A percentile compares a stretch with the other conserved stretches of the same genome.
Conservation (phyloP, 1,140 invertebrate species). For the Dreissena polymorpha region DNA sequence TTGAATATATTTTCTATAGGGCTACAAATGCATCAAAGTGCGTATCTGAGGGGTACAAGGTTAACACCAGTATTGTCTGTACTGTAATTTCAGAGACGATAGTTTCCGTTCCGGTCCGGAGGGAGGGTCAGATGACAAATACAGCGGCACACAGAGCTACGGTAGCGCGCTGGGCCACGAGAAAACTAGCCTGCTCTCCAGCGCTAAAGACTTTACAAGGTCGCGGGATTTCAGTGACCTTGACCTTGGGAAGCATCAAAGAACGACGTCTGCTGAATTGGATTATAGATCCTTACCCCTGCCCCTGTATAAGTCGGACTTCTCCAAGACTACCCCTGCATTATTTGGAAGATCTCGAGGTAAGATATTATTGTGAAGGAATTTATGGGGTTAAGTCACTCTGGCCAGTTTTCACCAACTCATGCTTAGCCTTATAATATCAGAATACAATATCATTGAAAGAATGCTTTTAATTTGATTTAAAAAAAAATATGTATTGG, state of each 20-base stretch:
- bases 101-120: conserved; percentile 35
- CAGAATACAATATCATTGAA: too few relatives aligned
- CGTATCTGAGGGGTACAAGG: too few relatives aligned
- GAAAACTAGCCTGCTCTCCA: conserved; percentile 20
- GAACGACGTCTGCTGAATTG: conserved; percentile 37
- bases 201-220: conserved; percentile 26
- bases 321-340: conserved; percentile 41
- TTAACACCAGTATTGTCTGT: too few relatives aligned
- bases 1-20: too few relatives aligned
- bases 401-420: too few relatives aligned
- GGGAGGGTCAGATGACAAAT: conserved; percentile 36
- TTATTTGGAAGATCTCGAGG: conserved; percentile 40
- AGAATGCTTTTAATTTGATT: too few relatives aligned
- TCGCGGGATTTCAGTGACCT: conserved; percentile 30
- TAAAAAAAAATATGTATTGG: too few relatives aligned
- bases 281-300: conserved; percentile 29
- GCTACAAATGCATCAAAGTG: too few relatives aligned
- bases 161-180: conserved; percentile 24
- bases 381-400: too few relatives aligned
- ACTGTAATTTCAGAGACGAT: conserved; percentile 13
- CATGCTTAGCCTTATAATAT: too few relatives aligned
- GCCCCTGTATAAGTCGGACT: conserved; percentile 12
- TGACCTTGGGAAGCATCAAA: background rate
- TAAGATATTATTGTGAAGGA: background rate
- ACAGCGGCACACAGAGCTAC: background rate